phyloP scores from a whole-genome alignment of 2,113 vertebrate species.

The Nycticebus coucang region DNA sequence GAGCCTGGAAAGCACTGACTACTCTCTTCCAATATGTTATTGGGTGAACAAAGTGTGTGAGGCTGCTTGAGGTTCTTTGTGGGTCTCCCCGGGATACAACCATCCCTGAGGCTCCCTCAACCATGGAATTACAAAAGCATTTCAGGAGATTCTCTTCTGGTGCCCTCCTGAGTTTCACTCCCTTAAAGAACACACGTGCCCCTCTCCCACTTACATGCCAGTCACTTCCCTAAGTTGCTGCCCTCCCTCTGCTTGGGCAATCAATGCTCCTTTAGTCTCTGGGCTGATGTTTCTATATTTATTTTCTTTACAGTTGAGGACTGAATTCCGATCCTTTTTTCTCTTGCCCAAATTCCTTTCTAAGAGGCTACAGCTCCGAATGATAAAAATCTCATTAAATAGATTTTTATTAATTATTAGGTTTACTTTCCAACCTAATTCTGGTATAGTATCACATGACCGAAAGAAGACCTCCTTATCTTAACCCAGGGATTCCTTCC shows the following conservation, averaged over 20 bases:
- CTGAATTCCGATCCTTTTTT: no score
- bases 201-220: neutral
- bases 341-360: no score
- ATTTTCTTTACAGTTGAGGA: neutral
- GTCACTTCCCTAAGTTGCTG: neutral
- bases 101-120: neutral
- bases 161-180: neutral
- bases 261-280: neutral
- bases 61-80: neutral
- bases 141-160: neutral
- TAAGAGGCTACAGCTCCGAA: no score
- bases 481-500: no score
- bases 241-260: neutral
- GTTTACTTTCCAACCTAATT: no score
- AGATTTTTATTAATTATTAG: no score
- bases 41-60: neutral
- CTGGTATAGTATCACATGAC: no score
- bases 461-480: no score
- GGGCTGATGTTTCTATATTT: neutral
- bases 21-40: neutral
- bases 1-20: neutral
- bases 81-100: neutral
- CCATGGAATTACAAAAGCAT: neutral
- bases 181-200: neutral
- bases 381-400: no score